phyloP scores from a whole-genome alignment of 2,797 vertebrate species.

The Oreochromis mossambicus region DNA sequence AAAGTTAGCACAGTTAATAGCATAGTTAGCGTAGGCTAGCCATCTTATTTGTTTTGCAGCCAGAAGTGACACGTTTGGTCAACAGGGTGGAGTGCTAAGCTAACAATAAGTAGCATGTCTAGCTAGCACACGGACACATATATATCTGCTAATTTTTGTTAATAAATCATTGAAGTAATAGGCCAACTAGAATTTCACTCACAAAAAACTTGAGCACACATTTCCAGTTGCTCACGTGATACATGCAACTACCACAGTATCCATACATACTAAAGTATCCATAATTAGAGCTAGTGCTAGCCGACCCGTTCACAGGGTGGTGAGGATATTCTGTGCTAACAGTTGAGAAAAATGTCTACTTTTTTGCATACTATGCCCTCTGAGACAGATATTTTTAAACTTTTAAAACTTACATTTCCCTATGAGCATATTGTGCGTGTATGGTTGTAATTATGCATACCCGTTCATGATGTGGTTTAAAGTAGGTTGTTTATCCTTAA shows the following conservation, averaged over 20 bases:
- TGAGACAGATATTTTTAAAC: not conserved
- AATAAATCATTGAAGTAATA: not conserved
- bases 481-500: not conserved
- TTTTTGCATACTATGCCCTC: not conserved
- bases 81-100: not conserved
- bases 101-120: not conserved
- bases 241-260: not conserved
- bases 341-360: not conserved
- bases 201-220: not conserved
- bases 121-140: not conserved
- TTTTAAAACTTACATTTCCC: not conserved
- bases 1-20: not conserved
- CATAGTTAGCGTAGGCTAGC: not conserved
- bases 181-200: not conserved
- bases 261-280: not conserved
- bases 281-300: not conserved
- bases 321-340: not conserved
- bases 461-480: not conserved
- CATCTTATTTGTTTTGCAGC: not conserved
- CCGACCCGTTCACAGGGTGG: not conserved
- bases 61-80: not conserved
- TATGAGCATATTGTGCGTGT: not conserved
- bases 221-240: not conserved
- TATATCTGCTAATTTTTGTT: not conserved
- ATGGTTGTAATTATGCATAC: not conserved